Base-by-base conservation (phyloP, 2,113 vertebrate genomes). In the Pluvianellus socialis region DNA sequence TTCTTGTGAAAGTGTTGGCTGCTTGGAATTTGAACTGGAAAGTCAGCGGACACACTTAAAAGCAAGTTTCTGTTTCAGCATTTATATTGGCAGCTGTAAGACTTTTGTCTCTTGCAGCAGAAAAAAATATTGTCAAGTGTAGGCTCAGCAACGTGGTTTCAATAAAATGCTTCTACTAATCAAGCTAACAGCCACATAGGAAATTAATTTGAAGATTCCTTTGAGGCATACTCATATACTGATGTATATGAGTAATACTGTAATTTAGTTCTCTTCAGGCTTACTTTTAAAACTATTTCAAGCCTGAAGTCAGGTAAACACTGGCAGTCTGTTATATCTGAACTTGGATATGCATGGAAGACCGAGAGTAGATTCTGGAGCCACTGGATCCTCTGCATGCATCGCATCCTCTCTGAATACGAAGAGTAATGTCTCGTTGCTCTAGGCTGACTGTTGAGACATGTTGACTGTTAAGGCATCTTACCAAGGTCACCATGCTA, bases 131-230 rank as follows among this genome's bases (percentile, higher is more conserved):
- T 53, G 45, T 83, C 24, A 74, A 94, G 35, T 22, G 18, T 79
- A 55, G 45, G n/a, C 56, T 82, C 50, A 74, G 73, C 65, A 94
- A 93, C 13, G 0, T 86, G 71, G 67, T 86, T 96, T 92, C 79
- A 86, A 93, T 95, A 91, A 88, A 94, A 76, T 52, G 52, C 59
- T 77, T 94, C 83, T 84, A 75, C 44, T 90, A 68, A 90, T 93
- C 47, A 92, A 75, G 59, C 79, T 75, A 83, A 79, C 71, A 71
- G 67, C 35, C 50, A 30, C 50, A 42, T 40, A 63, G 72, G 45
- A 95, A 83, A 95, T 86, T 80, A 61, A 88, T 91, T 59, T 80
- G 53, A 77, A 95, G 58, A 95, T 86, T 92, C 80, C 80, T 79
- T 65, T 91, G 68, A 88, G 79, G 47, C 68, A 81, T 63, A 66